Evolutionary conservation across 1,140 invertebrate genomes (phyloP), one percentile per base, ranked within the genome.

Genomic region (Halictus rubicundus): DNA sequence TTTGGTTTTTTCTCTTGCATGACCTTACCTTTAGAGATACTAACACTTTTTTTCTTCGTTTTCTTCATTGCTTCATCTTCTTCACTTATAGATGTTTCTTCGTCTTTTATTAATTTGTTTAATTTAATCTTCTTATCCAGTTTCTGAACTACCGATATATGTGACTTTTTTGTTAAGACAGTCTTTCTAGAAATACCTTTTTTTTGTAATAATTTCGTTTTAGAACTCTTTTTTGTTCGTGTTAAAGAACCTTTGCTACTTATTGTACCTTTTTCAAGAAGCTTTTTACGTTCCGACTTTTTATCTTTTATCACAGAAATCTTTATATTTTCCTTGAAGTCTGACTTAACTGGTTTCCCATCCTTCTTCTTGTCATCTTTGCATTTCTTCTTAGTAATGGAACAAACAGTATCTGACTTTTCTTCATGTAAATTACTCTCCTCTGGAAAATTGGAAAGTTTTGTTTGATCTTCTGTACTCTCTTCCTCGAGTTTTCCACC

Each of bases 51-150:
- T 71, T 89, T 91, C 54, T 86, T 90, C 25, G 70, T 61, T 54
- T 78, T 82, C 52, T 88, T 88, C 57, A 82, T 75, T 52, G 74
- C 59, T 16, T 88, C 84, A 8, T 89, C 87, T 14, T 88, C 88
- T 1, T 88, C 87, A 9, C 72, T 80, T 9, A 78, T 65, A 4
- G 73, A 21, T 39, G 78, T 64, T 46, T 89, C 87, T 54, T 84
- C 83, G 25, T 82, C 85, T 54, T 84, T 88, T 10, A 88, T 68
- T 27, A 87, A 84, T 54, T 92, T 93, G 85, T 91, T 90, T 91
- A 92, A 88, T 59, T 92, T 93, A 73, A 91, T 85, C 86, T 93
- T 93, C 66, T 92, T 93, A 77, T 91, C 90, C 57, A 91, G 83
- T 75, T 91, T 93, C 61, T 93, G 92, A 59, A 88, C 88, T 25